Evolutionary conservation across 2,888 invertebrate genomes (phyloP).

Genomic region (Lathronympha strigana): DNA sequence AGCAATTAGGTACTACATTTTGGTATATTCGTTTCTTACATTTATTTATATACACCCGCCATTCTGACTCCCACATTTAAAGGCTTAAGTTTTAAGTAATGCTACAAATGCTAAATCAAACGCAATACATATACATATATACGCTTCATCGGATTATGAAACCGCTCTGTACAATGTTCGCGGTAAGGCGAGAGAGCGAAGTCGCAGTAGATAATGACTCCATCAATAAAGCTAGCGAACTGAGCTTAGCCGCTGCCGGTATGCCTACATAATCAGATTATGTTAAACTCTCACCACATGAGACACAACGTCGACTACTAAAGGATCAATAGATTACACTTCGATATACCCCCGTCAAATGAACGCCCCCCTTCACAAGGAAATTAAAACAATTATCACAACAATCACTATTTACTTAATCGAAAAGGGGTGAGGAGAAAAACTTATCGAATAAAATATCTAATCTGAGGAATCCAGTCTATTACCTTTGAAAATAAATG

Average conservation of each 20-base stretch:
- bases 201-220: slow-evolving; percentile 45
- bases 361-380: slow-evolving; percentile 22
- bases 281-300: slow-evolving; percentile 50
- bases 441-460: slow-evolving; percentile 56
- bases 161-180: slow-evolving; percentile 15
- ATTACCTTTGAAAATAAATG: slow-evolving; percentile 64
- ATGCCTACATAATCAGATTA: slow-evolving; percentile 55
- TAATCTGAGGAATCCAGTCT: slow-evolving; percentile 59
- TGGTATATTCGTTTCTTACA: no score
- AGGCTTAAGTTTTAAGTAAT: no score
- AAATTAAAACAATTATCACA: slow-evolving; percentile 33
- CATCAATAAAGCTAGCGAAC: slow-evolving; percentile 46
- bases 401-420: slow-evolving; percentile 40
- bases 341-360: slow-evolving; percentile 11
- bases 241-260: slow-evolving; percentile 45
- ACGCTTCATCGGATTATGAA: slow-evolving; percentile 17
- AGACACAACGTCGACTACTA: slow-evolving; percentile 46
- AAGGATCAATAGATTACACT: slow-evolving; percentile 47
- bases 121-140: not conserved
- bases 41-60: no score
- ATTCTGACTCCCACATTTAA: no score
- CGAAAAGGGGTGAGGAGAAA: slow-evolving; percentile 46
- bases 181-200: slow-evolving; percentile 28
- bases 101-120: not conserved
- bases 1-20: no score